Conservation (phyloP, 92 coral and sea anemone species). For the Paragorgia papillata region DNA sequence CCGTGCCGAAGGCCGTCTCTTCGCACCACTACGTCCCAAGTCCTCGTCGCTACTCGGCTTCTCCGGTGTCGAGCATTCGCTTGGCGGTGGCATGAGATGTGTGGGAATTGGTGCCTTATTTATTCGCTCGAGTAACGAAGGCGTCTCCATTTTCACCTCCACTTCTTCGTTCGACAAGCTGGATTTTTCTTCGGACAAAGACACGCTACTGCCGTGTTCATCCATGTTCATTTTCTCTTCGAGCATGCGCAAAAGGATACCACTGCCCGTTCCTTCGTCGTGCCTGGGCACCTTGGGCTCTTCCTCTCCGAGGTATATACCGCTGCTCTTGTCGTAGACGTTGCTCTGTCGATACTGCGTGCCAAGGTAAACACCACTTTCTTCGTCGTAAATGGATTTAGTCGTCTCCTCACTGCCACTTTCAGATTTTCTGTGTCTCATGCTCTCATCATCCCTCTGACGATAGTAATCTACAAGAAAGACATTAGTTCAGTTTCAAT, state of each 20-base stretch:
- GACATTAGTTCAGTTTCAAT: no score
- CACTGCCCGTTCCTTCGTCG: slow-evolving; percentile 56
- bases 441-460: slow-evolving; percentile 39
- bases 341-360: slow-evolving; percentile 86
- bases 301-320: slow-evolving; percentile 91
- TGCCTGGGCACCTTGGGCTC: slow-evolving; percentile 60
- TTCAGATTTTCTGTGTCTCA: slow-evolving; percentile 23
- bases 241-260: slow-evolving; percentile 31
- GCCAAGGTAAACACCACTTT: slow-evolving; percentile 92
- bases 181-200: slow-evolving; percentile 26
- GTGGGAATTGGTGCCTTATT: slow-evolving; percentile 29
- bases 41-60: background rate
- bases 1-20: background rate
- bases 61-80: background rate
- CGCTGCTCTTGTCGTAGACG: slow-evolving; percentile 89
- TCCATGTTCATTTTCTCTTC: slow-evolving; percentile 19
- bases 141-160: slow-evolving; percentile 20
- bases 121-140: slow-evolving; percentile 28
- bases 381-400: slow-evolving; percentile 72
- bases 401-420: slow-evolving; percentile 13
- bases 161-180: slow-evolving; percentile 28
- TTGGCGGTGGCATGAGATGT: slow-evolving; percentile 45
- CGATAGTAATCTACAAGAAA: slow-evolving; percentile 31
- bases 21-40: background rate
- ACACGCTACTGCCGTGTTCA: slow-evolving; percentile 26